Conservation (phyloP, 1,140 invertebrate genomes). For the Pseudomyrmex cubaensis region DNA sequence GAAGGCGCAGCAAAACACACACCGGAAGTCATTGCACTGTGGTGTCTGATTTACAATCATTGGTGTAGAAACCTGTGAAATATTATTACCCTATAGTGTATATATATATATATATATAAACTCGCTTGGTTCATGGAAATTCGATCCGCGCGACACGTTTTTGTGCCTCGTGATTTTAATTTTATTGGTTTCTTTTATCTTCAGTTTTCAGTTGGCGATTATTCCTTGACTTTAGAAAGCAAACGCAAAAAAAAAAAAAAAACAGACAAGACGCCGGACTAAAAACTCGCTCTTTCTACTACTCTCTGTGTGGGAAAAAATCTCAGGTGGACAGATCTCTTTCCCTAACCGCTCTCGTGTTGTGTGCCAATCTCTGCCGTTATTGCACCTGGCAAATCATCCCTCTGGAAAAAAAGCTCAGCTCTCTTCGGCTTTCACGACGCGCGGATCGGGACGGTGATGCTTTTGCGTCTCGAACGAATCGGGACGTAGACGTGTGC, state of each 20-base stretch:
- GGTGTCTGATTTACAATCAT: constrained; percentile 6
- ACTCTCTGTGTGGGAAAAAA: constrained; percentile 12
- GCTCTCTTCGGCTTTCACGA: constrained; percentile 31
- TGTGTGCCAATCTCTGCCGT: constrained; percentile 7
- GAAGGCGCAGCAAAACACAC: constrained; percentile 4
- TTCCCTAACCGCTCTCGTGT: constrained; percentile 24
- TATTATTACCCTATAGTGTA: neutral
- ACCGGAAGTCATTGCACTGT: constrained; percentile 8
- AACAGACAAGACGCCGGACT: constrained; percentile 34
- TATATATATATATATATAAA: constrained; percentile 16
- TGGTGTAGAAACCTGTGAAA: constrained; percentile 30
- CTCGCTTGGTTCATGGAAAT: constrained; percentile 13
- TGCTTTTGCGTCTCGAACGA: constrained; percentile 59
- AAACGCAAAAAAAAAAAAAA: constrained; percentile 7
- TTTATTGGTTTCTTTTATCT: constrained; percentile 68
- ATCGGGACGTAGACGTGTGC: constrained; percentile 54
- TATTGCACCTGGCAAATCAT: constrained; percentile 50
- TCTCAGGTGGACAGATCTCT: constrained; percentile 16
- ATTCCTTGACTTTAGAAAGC: constrained; percentile 44
- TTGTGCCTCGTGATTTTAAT: constrained; percentile 37
- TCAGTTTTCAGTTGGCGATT: constrained; percentile 70
- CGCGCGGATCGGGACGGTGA: constrained; percentile 40
- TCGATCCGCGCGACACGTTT: constrained; percentile 22
- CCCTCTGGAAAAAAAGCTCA: constrained; percentile 10
- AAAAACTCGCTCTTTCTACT: constrained; percentile 30